A percentile compares a stretch with the other conserved stretches of the same genome.
phyloP scores from a whole-genome alignment of 2,113 vertebrate species.

The Etheostoma cragini region DNA sequence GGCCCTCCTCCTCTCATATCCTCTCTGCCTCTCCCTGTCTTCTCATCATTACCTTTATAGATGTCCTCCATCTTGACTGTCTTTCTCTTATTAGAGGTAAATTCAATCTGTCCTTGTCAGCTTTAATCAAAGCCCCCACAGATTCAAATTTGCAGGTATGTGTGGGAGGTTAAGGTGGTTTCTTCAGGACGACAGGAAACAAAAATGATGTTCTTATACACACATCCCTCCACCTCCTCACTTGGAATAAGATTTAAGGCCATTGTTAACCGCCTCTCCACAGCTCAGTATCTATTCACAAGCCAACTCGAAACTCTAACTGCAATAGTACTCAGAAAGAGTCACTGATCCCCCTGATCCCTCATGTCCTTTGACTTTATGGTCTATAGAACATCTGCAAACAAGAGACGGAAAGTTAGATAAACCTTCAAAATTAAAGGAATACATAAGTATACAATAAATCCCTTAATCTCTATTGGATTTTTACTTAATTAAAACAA shows the following conservation, averaged over 20 bases:
- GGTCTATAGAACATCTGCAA: constrained; percentile 11
- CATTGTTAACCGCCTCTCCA: constrained; percentile 53
- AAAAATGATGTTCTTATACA: constrained; percentile 56
- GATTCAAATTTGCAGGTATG: constrained; percentile 77
- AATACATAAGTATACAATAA: constrained; percentile 27
- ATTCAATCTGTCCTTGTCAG: constrained; percentile 83
- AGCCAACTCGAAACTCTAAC: constrained; percentile 43
- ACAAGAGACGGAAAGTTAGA: constrained; percentile 27
- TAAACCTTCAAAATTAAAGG: constrained; percentile 45
- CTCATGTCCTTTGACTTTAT: constrained; percentile 46
- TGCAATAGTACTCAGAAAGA: constrained; percentile 40
- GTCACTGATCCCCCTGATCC: constrained; percentile 30
- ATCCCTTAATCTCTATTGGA: constrained; percentile 44
- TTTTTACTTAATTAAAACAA: constrained; percentile 38
- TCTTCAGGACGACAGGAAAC: constrained; percentile 65
- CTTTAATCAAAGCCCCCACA: constrained; percentile 81
- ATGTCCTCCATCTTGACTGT: constrained; percentile 63
- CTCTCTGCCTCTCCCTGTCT: constrained; percentile 44
- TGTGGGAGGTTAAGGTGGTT: constrained; percentile 73
- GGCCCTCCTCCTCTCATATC: constrained; percentile 4
- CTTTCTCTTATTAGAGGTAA: constrained; percentile 78
- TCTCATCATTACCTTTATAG: constrained; percentile 57
- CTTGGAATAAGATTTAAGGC: constrained; percentile 56
- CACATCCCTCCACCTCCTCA: constrained; percentile 35
- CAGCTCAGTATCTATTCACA: constrained; percentile 28